Conservation (phyloP, 2,888 invertebrate species). For the Drosophila ustulata region DNA sequence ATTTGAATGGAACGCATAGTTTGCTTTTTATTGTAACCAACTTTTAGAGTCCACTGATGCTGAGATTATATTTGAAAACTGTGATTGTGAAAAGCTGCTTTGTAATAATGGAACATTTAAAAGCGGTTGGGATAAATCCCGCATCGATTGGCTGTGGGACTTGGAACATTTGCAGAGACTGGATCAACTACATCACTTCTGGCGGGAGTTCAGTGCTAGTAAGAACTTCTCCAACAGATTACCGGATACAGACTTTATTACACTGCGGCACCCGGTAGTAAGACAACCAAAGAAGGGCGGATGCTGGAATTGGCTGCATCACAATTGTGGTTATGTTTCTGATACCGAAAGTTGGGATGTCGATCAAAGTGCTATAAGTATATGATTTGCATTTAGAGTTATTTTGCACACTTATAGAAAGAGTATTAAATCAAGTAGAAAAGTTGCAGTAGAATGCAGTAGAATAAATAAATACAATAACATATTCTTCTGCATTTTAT, state of each 20-base stretch:
- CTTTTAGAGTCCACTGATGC: constrained; percentile 53
- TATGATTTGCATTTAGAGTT: constrained; percentile 20
- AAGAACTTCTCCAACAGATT: background rate
- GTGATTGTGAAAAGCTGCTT: constrained; percentile 24
- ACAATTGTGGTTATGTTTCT: constrained; percentile 31
- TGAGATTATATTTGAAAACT: constrained; percentile 72
- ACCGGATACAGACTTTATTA: background rate
- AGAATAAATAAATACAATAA: no score
- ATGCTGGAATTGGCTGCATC: constrained; percentile 48
- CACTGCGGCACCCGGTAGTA: no score
- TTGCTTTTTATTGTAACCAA: background rate
- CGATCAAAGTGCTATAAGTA: constrained; percentile 8
- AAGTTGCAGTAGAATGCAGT: no score
- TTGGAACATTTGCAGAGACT: constrained; percentile 55
- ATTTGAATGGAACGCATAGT: background rate
- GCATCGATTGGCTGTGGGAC: constrained; percentile 73
- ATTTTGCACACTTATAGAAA: constrained; percentile 2
- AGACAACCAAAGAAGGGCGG: background rate
- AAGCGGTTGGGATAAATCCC: constrained; percentile 66
- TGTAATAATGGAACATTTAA: background rate
- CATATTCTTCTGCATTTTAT: background rate
- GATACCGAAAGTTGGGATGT: constrained; percentile 36
- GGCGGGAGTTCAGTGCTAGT: background rate
- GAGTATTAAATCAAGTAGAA: background rate
- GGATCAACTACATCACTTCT: constrained; percentile 16